phyloP scores from a whole-genome alignment of 2,113 vertebrate species.

The Anoura caudifer region DNA sequence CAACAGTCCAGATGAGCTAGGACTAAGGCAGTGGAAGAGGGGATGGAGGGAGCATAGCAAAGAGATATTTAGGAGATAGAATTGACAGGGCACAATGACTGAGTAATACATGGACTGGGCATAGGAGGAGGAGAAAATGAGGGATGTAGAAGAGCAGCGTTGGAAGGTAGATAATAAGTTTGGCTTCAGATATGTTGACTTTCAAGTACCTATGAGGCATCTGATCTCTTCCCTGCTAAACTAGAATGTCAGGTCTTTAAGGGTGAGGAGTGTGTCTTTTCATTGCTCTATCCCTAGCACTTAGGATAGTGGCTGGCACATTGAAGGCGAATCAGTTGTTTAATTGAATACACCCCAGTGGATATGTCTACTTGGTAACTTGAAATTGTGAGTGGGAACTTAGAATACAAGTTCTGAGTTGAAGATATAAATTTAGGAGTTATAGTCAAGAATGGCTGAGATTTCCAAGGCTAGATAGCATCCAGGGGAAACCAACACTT shows the following conservation, averaged over 20 bases:
- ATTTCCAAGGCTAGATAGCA: not conserved
- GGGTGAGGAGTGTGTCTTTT: not conserved
- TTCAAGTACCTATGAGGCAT: not conserved
- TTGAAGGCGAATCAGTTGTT: not conserved
- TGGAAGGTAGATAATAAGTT: not conserved
- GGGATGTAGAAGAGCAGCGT: not conserved
- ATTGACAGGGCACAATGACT: not conserved
- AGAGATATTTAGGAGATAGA: not conserved
- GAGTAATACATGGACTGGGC: not conserved
- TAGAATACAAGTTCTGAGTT: not conserved
- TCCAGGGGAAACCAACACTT: not conserved
- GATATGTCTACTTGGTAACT: not conserved
- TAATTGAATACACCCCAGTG: not conserved
- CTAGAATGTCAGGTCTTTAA: not conserved
- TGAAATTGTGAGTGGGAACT: not conserved
- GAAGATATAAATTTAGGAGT: not conserved
- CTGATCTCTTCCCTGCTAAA: not conserved
- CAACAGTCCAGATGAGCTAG: not conserved
- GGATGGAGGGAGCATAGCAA: not conserved
- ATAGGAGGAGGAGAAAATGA: not conserved
- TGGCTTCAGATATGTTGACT: not conserved
- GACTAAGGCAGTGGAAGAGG: not conserved
- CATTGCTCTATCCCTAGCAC: not conserved
- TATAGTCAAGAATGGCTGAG: not conserved
- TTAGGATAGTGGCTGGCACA: not conserved